Evolutionary conservation across 1,140 invertebrate species (phyloP), one percentile per base, ranked within the genome.

Genomic region (Aphelenchoides besseyi): DNA sequence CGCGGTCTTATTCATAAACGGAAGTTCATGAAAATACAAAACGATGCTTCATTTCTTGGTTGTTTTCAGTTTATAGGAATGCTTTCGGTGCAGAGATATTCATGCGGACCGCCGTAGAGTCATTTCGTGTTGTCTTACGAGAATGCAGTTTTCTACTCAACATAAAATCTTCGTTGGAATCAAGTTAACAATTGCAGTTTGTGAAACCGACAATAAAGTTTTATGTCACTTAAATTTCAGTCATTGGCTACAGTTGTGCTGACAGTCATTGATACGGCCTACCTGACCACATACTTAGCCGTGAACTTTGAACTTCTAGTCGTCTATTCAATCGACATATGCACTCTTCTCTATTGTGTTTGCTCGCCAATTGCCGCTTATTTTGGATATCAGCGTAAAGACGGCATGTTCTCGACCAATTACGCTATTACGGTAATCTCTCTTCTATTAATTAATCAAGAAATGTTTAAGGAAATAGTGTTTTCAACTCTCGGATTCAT

Each of bases 291-390:
- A 1, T 79, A 79, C 53, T 77, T 80, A 59, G 70, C 77, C n/a
- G 66, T 79, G 32, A 80, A 78, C 35, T 79, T 76, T 37, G 75
- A 78, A 59, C 78, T 79, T 33, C 75, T 79, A 16, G 26, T 79
- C 18, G 80, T 80, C 33, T 79, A 79, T 41, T 74, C 79, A n/a
- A n/a, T n/a, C 41, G 72, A 80, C 52, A 29, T 70, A 32, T 52
- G 67, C 0, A 79, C 77, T 0, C 63, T 79, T 23, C 66, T 79
- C 35, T 79, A 79, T 61, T 79, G 77, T 33, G 26, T 79, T 41
- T 53, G 72, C 3, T 79, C n/a, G n/a, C n/a, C 76, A 29, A 41
- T 76, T 29, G 29, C 78, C 37, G 33, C 30, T 36, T 74, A 37
- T 41, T 36, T 76, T 59, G 23, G 72, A 12, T 33, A 26, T 18